Evolutionary conservation across 2,113 vertebrate genomes (phyloP).

Genomic region (Tychaedon coryphoeus): DNA sequence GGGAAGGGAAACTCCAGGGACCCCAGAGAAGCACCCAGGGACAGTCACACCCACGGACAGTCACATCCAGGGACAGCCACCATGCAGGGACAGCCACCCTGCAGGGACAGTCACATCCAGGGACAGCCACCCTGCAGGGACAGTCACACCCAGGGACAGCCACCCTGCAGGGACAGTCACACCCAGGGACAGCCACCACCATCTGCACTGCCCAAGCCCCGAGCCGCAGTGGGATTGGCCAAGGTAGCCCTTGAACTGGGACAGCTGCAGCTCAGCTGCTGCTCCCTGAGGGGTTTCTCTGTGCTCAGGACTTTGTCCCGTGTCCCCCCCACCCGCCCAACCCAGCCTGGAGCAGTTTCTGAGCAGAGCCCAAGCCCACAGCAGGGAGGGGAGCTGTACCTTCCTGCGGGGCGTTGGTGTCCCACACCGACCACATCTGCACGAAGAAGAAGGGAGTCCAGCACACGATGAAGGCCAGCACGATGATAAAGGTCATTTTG

Average conservation of each 20-base stretch:
- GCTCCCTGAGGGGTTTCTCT: not conserved
- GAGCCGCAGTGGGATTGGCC: fast-evolving
- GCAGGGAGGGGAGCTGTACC: slow-evolving; percentile 73
- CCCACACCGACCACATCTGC: slow-evolving; percentile 99
- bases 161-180: not conserved
- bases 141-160: no score
- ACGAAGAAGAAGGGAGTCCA: slow-evolving; percentile 98
- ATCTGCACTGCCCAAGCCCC: fast-evolving
- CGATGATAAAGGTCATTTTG: slow-evolving; percentile 98
- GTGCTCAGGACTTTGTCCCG: fast-evolving
- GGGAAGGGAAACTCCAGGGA: not conserved
- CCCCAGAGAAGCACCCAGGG: fast-evolving
- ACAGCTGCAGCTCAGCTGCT: not conserved
- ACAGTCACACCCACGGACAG: not conserved
- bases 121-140: no score
- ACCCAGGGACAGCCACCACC: not conserved
- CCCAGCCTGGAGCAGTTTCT: fast-evolving
- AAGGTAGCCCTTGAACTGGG: fast-evolving
- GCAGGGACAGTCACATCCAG: no score
- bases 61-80: no score
- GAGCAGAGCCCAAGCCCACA: not conserved
- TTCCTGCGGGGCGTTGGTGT: slow-evolving; percentile 88
- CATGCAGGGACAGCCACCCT: no score
- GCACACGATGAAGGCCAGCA: slow-evolving; percentile 92
- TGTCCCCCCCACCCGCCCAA: not conserved